A percentile compares a stretch with the other conserved stretches of the same genome.
phyloP scores from a whole-genome alignment of 2,888 invertebrate genomes.

The Acleris laterana region DNA sequence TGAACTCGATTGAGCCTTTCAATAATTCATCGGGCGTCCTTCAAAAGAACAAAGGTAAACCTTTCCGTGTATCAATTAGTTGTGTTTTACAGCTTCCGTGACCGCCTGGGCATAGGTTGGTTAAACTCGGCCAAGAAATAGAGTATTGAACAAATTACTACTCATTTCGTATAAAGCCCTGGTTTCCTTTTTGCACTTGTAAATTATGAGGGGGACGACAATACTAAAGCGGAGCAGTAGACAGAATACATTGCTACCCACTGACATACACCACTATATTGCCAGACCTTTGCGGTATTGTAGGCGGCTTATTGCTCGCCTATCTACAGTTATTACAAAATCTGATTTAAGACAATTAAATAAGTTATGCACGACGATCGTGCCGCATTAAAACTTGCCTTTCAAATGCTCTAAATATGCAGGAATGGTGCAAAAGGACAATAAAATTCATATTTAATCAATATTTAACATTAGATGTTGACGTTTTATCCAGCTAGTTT shows the following conservation, averaged over 20 bases:
- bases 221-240: not conserved
- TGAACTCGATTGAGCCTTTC: slow-evolving; percentile 66
- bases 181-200: not conserved
- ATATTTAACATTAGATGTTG: slow-evolving; percentile 5
- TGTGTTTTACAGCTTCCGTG: slow-evolving; percentile 63
- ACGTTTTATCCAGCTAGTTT: not conserved
- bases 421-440: slow-evolving; percentile 41
- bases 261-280: too few species aligned
- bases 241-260: not conserved
- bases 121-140: slow-evolving; percentile 13
- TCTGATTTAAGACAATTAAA: slow-evolving; percentile 47
- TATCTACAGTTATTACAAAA: slow-evolving; percentile 42
- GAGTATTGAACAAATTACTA: slow-evolving; percentile 8
- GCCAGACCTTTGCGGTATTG: slow-evolving; percentile 48
- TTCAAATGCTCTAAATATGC: slow-evolving; percentile 38
- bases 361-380: slow-evolving; percentile 36
- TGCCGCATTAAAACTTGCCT: slow-evolving; percentile 31
- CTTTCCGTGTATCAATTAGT: slow-evolving; percentile 48
- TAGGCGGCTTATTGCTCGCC: slow-evolving; percentile 40
- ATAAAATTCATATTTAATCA: slow-evolving; percentile 15
- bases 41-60: slow-evolving; percentile 49
- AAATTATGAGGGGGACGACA: not conserved
- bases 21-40: slow-evolving; percentile 55
- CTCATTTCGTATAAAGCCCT: not conserved
- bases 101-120: slow-evolving; percentile 46